Evolutionary conservation across 2,113 vertebrate genomes (phyloP).

Genomic region (Chloroceryle aenea): DNA sequence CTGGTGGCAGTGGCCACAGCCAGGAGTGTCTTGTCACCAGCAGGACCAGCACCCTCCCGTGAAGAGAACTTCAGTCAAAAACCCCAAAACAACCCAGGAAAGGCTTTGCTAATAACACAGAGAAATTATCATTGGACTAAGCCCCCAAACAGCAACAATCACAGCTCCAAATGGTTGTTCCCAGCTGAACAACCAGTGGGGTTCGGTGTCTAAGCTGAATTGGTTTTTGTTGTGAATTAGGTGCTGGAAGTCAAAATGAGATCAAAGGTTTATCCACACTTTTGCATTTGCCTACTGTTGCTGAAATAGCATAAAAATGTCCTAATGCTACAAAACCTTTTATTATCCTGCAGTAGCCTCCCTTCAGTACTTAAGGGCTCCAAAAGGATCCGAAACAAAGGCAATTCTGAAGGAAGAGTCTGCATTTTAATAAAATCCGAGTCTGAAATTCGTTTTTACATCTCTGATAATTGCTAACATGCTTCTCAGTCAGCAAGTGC

Average conservation of each 20-base stretch:
- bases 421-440: background rate
- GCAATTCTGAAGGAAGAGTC: background rate
- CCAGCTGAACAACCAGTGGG: background rate
- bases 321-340: background rate
- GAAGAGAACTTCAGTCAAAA: background rate
- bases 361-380: background rate
- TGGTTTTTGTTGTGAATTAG: background rate
- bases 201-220: background rate
- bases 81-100: background rate
- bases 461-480: background rate
- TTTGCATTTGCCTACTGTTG: background rate
- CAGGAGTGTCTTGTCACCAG: background rate
- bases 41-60: background rate
- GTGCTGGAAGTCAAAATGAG: background rate
- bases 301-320: background rate
- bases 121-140: background rate
- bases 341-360: background rate
- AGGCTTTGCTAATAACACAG: background rate
- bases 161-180: background rate
- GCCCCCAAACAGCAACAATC: background rate
- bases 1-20: accelerated
- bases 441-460: background rate
- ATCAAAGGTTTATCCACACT: background rate
- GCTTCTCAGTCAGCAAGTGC: background rate
- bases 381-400: background rate